Conservation (phyloP, 1,140 invertebrate genomes). For the Drosophila kepulauana region DNA sequence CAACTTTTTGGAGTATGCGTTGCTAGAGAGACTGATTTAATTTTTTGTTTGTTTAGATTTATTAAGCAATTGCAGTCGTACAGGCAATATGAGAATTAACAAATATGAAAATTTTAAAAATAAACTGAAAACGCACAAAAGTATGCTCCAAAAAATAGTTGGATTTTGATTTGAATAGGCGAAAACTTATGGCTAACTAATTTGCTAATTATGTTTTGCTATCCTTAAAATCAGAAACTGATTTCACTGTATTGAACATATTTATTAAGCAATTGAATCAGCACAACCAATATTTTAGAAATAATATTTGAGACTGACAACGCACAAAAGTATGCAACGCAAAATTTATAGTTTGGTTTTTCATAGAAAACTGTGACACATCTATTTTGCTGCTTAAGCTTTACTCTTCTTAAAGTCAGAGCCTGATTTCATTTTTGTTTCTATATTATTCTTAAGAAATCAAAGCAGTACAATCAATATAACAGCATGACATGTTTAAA, state of each 20-base stretch:
- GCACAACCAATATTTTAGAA: too few relatives aligned
- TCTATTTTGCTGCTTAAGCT: background rate
- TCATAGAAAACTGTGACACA: background rate
- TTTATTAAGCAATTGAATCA: too few relatives aligned
- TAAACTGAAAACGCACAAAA: constrained; percentile 9
- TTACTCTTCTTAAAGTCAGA: background rate
- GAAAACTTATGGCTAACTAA: background rate
- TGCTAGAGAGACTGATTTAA: background rate
- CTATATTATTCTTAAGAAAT: too few relatives aligned
- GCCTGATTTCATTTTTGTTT: too few relatives aligned
- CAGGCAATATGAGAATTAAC: too few relatives aligned
- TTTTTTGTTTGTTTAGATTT: too few relatives aligned
- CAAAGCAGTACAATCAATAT: too few relatives aligned
- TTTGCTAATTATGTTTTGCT: background rate
- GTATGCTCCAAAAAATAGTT: constrained; percentile 10
- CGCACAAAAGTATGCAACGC: constrained; percentile 20
- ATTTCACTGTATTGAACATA: too few relatives aligned
- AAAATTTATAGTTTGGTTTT: background rate
- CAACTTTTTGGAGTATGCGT: constrained; percentile 26
- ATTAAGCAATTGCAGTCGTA: too few relatives aligned
- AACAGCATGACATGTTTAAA: background rate
- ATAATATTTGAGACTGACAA: background rate
- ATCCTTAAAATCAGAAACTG: background rate
- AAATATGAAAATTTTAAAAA: too few relatives aligned
- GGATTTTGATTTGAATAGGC: background rate